Evolutionary conservation across 1,140 invertebrate species (phyloP), one percentile per base, ranked within the genome.

Genomic region (Homarus americanus): DNA sequence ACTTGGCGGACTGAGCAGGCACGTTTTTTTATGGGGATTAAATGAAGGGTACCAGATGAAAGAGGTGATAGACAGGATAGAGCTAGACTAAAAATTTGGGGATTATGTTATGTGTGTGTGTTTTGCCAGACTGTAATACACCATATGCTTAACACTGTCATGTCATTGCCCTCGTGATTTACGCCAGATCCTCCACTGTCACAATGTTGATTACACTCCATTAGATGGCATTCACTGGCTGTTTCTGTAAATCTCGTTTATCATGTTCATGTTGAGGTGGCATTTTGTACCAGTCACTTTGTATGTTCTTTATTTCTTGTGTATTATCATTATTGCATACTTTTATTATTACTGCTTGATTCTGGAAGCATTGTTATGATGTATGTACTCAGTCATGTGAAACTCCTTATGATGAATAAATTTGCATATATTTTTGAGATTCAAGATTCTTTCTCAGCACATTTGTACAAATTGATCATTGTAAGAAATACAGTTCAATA

Each of bases 1-100:
- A 49, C 78, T 87, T 87, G 85, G 85, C 85, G 85, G 85, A 87
- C 75, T 87, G 85, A 76, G 53, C 76, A 69, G 85, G 76, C 58
- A 41, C 76, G 78, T 79, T 87, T 72, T 78, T 87, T 79, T 49
- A 79, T 66, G 85, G 85, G 85, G 85, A 80, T 87, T 58, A 87
- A n/a, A 85, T 73, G 72, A 85, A 79, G 40, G 85, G 53, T 58
- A 66, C 58, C 53, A 87, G 85, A 87, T 66, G 36, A 40, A 44
- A 44, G 12, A 44, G 53, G 53, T 40, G 17, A n/a, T 32, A 41
- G 40, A 73, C 69, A 75, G 69, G 36, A 73, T 58, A 63, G 79
- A 36, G 32, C 53, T 80, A 53, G 78, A 80, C 24, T 17, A 84
- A 63, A 73, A 72, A 28, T 12, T 20, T 73, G 36, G 24, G n/a